Conservation (phyloP, 2,113 vertebrate species). For the Etia nguti region DNA sequence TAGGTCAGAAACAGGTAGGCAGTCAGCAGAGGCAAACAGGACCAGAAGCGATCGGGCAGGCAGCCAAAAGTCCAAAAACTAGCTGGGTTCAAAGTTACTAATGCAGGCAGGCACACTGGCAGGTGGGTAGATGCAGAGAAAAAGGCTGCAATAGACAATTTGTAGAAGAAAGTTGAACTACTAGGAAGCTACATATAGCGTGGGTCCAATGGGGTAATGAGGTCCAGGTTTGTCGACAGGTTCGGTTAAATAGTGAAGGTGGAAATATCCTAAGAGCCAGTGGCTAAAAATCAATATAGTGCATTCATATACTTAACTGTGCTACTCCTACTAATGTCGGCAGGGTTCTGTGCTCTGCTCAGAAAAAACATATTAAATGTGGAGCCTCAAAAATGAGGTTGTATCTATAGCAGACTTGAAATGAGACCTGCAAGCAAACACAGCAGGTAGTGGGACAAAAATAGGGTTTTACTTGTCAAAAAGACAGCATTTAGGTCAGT, state of each 20-base stretch:
- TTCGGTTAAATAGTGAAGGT: neutral
- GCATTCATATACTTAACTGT: neutral
- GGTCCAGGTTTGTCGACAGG: neutral
- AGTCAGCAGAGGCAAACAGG: slow-evolving; percentile 5
- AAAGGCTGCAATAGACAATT: neutral
- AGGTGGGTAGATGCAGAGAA: neutral
- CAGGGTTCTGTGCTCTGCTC: neutral
- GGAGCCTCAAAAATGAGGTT: neutral
- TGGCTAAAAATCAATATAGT: neutral
- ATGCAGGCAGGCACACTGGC: neutral
- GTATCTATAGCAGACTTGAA: neutral
- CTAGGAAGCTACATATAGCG: neutral
- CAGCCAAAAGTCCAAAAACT: slow-evolving; percentile 28
- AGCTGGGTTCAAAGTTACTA: slow-evolving; percentile 6
- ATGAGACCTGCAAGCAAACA: neutral
- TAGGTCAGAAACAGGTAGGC: slow-evolving; percentile 26
- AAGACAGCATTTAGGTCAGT: neutral
- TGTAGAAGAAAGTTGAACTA: neutral
- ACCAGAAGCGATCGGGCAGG: slow-evolving; percentile 20
- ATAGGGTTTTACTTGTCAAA: neutral
- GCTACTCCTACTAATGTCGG: neutral
- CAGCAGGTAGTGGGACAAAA: neutral
- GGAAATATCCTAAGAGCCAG: neutral
- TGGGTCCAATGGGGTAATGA: neutral
- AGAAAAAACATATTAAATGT: neutral